Percentiles rank a stretch among this genome's conserved stretches.
Conservation (phyloP, 2,888 invertebrate genomes). For the Octonoba sinensis region DNA sequence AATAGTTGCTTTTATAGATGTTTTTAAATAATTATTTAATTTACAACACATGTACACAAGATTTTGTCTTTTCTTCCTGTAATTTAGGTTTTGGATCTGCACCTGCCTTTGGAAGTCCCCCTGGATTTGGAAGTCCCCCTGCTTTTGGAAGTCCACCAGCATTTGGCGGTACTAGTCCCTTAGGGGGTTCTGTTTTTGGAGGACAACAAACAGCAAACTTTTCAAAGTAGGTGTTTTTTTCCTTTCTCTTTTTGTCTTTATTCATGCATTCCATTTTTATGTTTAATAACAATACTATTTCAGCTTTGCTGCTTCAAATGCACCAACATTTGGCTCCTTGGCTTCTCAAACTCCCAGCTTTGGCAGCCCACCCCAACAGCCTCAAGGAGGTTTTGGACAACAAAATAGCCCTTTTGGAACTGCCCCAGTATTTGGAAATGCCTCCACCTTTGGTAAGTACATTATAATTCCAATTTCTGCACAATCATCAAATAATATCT, state of each 20-base stretch:
- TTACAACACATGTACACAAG: background rate
- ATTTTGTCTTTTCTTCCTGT: too few relatives aligned
- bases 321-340: constrained; percentile 47
- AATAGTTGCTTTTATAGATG: too few relatives aligned
- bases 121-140: constrained; percentile 53
- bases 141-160: constrained; percentile 55
- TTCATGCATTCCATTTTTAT: background rate
- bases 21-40: too few relatives aligned
- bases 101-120: constrained; percentile 41
- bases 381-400: background rate
- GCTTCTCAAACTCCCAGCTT: constrained; percentile 34
- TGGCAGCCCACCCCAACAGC: constrained; percentile 6
- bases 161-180: constrained; percentile 33
- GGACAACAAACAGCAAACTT: constrained; percentile 28
- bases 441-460: constrained; percentile 25
- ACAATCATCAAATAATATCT: background rate
- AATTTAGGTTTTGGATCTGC: constrained; percentile 40
- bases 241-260: background rate
- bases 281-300: background rate
- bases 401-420: constrained; percentile 21
- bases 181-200: constrained; percentile 23
- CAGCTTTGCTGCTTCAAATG: constrained; percentile 43
- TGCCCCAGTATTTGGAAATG: constrained; percentile 28
- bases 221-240: constrained; percentile 28
- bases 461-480: too few relatives aligned